Evolutionary conservation across 2,888 invertebrate species (phyloP).

Genomic region (Plebejus melissa): DNA sequence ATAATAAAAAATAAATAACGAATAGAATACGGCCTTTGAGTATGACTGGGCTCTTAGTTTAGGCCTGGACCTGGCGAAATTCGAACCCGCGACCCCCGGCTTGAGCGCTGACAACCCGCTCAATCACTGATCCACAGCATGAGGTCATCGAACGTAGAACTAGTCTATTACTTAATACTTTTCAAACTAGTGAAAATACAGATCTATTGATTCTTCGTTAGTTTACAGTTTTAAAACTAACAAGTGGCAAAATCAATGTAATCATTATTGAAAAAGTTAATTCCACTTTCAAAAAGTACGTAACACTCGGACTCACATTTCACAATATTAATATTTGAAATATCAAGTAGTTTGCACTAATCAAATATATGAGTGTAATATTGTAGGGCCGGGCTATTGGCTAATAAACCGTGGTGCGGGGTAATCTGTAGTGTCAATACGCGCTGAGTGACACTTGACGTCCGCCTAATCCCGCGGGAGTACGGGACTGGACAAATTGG

Average conservation of each 20-base stretch:
- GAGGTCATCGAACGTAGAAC: too few species aligned
- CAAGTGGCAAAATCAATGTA: not conserved
- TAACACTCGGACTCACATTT: not conserved
- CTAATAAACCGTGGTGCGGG: constrained; percentile 35
- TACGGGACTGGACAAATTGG: constrained; percentile 33
- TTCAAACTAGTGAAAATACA: too few species aligned
- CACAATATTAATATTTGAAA: constrained; percentile 9
- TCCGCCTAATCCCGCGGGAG: constrained; percentile 53
- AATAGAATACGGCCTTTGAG: too few species aligned
- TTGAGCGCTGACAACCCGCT: too few species aligned
- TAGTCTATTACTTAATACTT: too few species aligned
- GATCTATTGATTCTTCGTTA: too few species aligned
- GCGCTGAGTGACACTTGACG: constrained; percentile 75
- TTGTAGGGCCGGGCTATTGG: constrained; percentile 29
- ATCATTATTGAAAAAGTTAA: not conserved
- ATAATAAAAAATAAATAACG: too few species aligned
- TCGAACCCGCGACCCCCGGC: too few species aligned
- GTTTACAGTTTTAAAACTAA: too few species aligned
- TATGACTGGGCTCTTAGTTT: too few species aligned
- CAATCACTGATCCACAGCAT: too few species aligned
- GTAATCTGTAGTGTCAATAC: constrained; percentile 67
- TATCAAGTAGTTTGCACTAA: constrained; percentile 16
- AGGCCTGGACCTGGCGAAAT: too few species aligned
- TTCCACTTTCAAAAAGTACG: not conserved
- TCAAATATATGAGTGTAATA: constrained; percentile 1